Evolutionary conservation across 2,888 invertebrate genomes (phyloP), one percentile per base, ranked within the genome.

Genomic region (Archips crataeganus): DNA sequence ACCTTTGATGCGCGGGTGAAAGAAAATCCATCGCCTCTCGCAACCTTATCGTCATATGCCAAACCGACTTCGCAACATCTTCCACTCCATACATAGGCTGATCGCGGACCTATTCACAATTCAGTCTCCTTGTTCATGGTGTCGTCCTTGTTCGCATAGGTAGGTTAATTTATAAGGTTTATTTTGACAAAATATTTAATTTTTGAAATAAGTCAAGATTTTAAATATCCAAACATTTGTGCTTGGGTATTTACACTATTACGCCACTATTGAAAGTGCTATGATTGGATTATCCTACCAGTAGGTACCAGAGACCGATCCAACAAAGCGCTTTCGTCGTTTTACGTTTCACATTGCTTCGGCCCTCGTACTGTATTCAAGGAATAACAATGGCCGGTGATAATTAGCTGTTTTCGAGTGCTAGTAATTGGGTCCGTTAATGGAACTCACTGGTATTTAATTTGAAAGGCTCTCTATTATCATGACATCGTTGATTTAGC

Each of bases 391-490:
- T 77, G 74, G 74, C 69, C 66, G 65, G 74, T 76, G 79, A 78
- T 79, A 79, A 80, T 81, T 78, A 78, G 75, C 65, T 77, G 78
- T 77, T 80, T 81, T 70, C 60, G 78, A 78, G 77, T 78, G 77
- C 72, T 78, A 67, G 77, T 81, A 78, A 80, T 80, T 78, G 77
- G 79, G 77, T 73, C 69, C 68, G 77, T 76, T 80, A 81, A 81
- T 80, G 76, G 79, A 71, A 76, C 76, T 76, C 74, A 63, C 70
- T 72, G 75, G 75, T 76, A 70, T 75, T 77, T 77, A 77, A 78
- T 79, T 78, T 74, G 75, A 75, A 79, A 75, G 74, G 77, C 76
- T 78, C 80, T 77, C 80, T 81, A 82, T 84, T 82, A 83, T 80
- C 81, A 79, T 80, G 70, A 76, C 77, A 74, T 76, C 74, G 76